Conservation (phyloP, 2,797 vertebrate genomes). For the Acanthornis magna region DNA sequence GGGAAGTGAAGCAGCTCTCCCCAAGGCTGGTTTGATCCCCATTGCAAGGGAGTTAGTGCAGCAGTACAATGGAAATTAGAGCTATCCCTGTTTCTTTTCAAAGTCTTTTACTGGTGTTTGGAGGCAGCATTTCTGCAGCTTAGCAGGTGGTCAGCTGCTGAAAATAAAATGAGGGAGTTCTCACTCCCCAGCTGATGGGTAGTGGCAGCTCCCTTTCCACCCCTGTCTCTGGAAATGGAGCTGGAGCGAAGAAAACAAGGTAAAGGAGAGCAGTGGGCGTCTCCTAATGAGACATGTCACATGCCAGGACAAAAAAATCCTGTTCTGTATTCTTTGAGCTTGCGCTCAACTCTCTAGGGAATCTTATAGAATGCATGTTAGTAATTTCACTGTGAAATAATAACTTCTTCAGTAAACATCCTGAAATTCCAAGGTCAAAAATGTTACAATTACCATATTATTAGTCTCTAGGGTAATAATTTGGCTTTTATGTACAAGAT, state of each 20-base stretch:
- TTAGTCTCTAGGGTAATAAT: conserved; percentile 41
- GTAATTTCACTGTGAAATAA: conserved; percentile 58
- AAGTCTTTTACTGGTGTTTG: neutral
- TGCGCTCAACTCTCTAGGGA: neutral
- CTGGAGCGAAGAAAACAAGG: neutral
- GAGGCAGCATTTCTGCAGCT: conserved; percentile 22
- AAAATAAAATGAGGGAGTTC: conserved; percentile 43
- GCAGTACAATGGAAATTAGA: neutral
- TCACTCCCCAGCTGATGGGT: conserved; percentile 19
- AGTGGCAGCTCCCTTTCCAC: conserved; percentile 29
- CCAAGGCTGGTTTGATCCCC: neutral
- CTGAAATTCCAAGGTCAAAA: conserved; percentile 12
- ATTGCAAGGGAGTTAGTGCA: neutral
- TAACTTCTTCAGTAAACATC: conserved; percentile 55
- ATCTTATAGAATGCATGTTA: neutral
- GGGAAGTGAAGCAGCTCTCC: neutral
- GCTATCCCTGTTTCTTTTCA: neutral
- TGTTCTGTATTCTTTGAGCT: neutral
- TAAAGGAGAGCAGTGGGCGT: neutral
- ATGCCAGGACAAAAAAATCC: neutral
- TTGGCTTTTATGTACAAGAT: conserved; percentile 18
- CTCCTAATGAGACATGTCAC: conserved; percentile 21
- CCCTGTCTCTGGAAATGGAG: conserved; percentile 35
- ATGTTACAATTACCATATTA: conserved; percentile 39
- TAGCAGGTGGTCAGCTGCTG: conserved; percentile 29